Percentiles rank a stretch among this genome's conserved stretches.
Conservation (phyloP, 2,888 invertebrate genomes). For the Xestia xanthographa region DNA sequence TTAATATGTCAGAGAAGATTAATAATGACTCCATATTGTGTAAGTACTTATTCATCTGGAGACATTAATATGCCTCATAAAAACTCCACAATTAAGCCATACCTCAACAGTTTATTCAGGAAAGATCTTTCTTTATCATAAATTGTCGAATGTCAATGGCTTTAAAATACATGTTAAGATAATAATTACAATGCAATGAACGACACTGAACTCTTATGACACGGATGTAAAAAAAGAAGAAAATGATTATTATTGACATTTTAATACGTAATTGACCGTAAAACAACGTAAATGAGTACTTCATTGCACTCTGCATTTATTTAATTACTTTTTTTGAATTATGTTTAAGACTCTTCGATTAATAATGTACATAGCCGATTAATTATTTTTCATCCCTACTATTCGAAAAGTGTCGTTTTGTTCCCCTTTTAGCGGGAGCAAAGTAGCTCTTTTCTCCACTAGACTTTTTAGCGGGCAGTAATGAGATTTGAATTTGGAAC, state of each 20-base stretch:
- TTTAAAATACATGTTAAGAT: conserved; percentile 2
- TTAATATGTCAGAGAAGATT: neutral
- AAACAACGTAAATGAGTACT: neutral
- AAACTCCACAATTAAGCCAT: conserved; percentile 7
- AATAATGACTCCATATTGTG: neutral
- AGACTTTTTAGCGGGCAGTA: too few species aligned
- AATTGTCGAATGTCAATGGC: conserved; percentile 16
- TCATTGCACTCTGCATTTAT: neutral
- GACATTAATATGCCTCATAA: neutral
- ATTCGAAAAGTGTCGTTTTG: too few species aligned
- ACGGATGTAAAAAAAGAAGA: conserved; percentile 23
- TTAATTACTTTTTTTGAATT: neutral
- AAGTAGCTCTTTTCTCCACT: too few species aligned
- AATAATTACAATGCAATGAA: conserved; percentile 19
- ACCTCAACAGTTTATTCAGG: neutral
- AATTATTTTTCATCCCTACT: too few species aligned
- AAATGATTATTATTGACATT: conserved; percentile 33
- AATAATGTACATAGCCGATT: neutral
- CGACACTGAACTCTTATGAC: conserved; percentile 36
- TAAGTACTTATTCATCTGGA: neutral
- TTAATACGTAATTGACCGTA: conserved; percentile 8
- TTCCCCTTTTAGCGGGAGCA: too few species aligned
- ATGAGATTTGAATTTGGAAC: too few species aligned
- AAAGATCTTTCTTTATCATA: conserved; percentile 12
- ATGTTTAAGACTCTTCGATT: conserved; percentile 2